Percentiles rank a stretch among this genome's conserved stretches.
Evolutionary conservation across 1,140 invertebrate species (phyloP).

Genomic region (Tetramorium parvispinum): DNA sequence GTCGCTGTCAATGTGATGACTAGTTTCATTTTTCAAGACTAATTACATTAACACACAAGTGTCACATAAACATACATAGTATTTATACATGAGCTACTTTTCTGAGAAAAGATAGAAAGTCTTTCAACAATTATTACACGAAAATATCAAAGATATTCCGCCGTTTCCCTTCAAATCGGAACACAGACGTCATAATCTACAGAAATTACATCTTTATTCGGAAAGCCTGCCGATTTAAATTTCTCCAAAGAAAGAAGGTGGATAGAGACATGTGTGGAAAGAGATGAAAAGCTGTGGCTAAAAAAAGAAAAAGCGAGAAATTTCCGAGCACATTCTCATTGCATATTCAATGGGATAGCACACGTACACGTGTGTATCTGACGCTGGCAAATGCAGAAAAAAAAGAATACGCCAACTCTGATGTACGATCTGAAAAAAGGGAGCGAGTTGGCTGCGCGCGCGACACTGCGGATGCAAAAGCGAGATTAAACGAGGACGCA

Average conservation of each 20-base stretch:
- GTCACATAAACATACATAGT: no score
- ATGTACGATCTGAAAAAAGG: slow-evolving; percentile 53
- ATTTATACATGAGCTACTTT: not conserved
- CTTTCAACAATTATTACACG: not conserved
- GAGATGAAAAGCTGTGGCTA: slow-evolving; percentile 34
- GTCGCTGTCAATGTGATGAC: not conserved
- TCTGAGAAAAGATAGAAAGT: not conserved
- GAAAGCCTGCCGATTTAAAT: not conserved
- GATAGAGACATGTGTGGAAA: not conserved
- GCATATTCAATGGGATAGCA: slow-evolving; percentile 56
- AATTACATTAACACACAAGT: not conserved
- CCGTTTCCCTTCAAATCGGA: not conserved
- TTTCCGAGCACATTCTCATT: slow-evolving; percentile 59
- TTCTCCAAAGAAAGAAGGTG: slow-evolving; percentile 10
- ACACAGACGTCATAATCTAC: slow-evolving; percentile 10
- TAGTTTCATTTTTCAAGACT: not conserved
- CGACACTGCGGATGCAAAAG: slow-evolving; percentile 50
- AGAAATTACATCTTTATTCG: slow-evolving; percentile 45
- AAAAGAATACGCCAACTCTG: slow-evolving; percentile 47
- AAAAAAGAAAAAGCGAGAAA: slow-evolving; percentile 1
- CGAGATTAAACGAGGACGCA: slow-evolving; percentile 44
- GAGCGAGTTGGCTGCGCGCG: not conserved
- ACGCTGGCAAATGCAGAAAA: slow-evolving; percentile 54
- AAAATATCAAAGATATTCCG: slow-evolving; percentile 10
- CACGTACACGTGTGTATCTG: slow-evolving; percentile 57